A percentile compares a stretch with the other conserved stretches of the same genome.
These are phyloP conservation scores for Dicrurus megarhynchus DNA, from an alignment of 2,113 vertebrate species.

Conservation along the genomic window DNA sequence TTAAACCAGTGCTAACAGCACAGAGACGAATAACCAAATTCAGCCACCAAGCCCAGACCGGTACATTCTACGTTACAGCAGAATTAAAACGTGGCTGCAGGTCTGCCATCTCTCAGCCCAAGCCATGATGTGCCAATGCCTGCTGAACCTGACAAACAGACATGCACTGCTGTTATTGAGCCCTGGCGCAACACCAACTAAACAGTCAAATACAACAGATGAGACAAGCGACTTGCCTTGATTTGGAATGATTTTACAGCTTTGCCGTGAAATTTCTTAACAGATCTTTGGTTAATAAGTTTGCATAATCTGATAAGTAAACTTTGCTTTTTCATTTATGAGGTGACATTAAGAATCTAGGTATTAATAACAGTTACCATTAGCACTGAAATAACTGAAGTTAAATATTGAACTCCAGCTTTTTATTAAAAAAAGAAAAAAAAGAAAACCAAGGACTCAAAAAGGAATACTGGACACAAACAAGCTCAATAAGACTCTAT, in stretches of 20 bases:
- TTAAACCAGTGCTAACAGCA: background rate
- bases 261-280: background rate
- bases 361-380: background rate
- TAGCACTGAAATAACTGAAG: background rate
- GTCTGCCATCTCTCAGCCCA: background rate
- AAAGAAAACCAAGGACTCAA: background rate
- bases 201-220: background rate
- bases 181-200: background rate
- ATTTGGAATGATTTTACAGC: background rate
- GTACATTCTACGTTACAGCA: background rate
- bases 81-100: background rate
- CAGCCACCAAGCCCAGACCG: background rate
- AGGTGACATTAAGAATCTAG: background rate
- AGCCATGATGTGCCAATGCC: background rate
- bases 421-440: background rate
- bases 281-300: background rate
- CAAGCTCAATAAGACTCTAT: background rate
- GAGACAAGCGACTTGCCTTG: fast-evolving
- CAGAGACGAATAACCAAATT: background rate
- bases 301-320: background rate
- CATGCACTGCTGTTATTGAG: background rate
- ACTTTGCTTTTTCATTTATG: background rate
- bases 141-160: background rate
- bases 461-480: background rate
- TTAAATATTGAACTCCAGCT: background rate